Evolutionary conservation across 2,888 invertebrate species (phyloP).

Genomic region (Tanytarsus gracilentus): DNA sequence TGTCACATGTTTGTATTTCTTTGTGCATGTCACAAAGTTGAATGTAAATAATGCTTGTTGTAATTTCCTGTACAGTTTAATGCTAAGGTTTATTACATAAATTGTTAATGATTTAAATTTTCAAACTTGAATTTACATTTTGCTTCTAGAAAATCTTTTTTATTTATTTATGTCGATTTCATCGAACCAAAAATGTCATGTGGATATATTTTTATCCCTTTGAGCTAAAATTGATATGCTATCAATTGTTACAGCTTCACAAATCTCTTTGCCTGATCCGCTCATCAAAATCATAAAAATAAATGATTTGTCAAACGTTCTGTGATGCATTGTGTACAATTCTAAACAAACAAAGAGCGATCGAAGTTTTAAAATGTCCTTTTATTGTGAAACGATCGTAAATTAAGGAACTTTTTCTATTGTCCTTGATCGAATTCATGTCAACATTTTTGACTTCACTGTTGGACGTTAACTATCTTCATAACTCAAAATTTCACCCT

Average conservation of each 20-base stretch:
- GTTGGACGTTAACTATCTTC: slow-evolving; percentile 26
- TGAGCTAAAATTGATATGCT: slow-evolving; percentile 3
- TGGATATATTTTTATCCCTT: slow-evolving; percentile 26
- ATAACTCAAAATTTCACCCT: no score
- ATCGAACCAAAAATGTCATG: slow-evolving; percentile 10
- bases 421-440: slow-evolving; percentile 14
- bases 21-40: neutral
- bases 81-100: neutral
- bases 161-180: neutral
- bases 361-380: slow-evolving; percentile 8
- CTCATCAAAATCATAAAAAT: slow-evolving; percentile 23
- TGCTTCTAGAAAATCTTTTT: neutral
- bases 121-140: neutral
- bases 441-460: slow-evolving; percentile 23
- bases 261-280: neutral
- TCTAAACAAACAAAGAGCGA: neutral
- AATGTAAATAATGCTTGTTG: neutral
- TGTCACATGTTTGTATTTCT: slow-evolving; percentile 1
- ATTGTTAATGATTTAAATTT: neutral
- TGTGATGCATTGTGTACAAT: neutral
- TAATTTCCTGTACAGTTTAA: neutral
- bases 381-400: neutral
- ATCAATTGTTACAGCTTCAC: neutral
- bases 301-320: slow-evolving; percentile 28
- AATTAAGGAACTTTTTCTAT: slow-evolving; percentile 4